Evolutionary conservation across 1,140 invertebrate species (phyloP), one percentile per base, ranked within the genome.

Genomic region (Drosophila jambulina): DNA sequence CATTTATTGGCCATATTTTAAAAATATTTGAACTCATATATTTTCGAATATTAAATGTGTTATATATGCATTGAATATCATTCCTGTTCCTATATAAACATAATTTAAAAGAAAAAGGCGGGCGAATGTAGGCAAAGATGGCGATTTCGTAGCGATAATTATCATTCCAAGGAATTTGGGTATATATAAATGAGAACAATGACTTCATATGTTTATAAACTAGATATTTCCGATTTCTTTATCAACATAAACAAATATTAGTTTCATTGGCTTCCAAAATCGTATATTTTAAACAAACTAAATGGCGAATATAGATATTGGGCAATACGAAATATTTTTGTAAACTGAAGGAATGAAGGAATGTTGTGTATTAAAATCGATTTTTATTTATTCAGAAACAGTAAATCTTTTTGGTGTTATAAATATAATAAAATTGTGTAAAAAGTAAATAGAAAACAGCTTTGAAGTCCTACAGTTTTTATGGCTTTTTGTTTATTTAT

Each of bases 191-290:
- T 4, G 36, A 34, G 48, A 70, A 45, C 67, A 53, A 67, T 67
- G 61, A 27, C 36, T 51, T 65, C 65, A 70, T 65, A 25, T 70
- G 62, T 70, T 70, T 70, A 53, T 70, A 70, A 70, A 70, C 61
- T 53, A 49, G 42, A 67, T 27, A 36, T 64, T 64, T 60, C 15
- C 61, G 21, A 70, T 70, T 53, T 67, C 61, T 70, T 70, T 70
- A 29, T 70, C 67, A 70, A 70, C 63, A 70, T 45, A 70, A 70
- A 70, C 67, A 70, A 45, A 51, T 65, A 65, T 69, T 69, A 69
- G 32, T 38, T 65, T 68, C 4, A 49, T 49, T 38, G 36, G 19
- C 23, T 51, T 21, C 29, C 10, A 21, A 32, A 42, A 61, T 61
- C 56, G 38, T 13, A 32, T 60, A 4, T 29, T 42, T 60, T 42